Conservation (phyloP, 2,888 invertebrate species). For the Pyrgus malvae region DNA sequence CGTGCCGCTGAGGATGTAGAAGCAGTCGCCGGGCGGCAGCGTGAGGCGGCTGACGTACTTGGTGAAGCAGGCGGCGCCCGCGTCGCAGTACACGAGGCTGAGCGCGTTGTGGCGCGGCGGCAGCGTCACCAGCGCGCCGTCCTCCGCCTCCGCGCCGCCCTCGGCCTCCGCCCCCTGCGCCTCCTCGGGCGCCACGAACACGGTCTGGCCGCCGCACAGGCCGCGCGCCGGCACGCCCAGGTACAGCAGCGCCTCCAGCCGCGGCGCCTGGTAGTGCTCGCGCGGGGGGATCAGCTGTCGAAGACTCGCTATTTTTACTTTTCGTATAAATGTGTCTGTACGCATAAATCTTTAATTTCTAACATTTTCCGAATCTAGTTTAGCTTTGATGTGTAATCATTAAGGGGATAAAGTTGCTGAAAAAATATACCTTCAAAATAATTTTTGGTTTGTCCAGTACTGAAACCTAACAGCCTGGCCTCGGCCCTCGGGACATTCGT, state of each 20-base stretch:
- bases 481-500: no score
- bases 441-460: no score
- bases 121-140: slow-evolving; percentile 79
- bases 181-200: slow-evolving; percentile 65
- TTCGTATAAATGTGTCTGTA: background rate
- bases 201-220: slow-evolving; percentile 50
- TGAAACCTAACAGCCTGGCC: no score
- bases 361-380: no score
- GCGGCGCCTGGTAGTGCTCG: slow-evolving; percentile 50
- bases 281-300: slow-evolving; percentile 69
- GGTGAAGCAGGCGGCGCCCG: slow-evolving; percentile 72
- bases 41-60: slow-evolving; percentile 66
- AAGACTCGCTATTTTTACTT: background rate
- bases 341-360: no score
- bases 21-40: slow-evolving; percentile 42
- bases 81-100: slow-evolving; percentile 83
- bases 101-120: slow-evolving; percentile 85
- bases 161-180: slow-evolving; percentile 24
- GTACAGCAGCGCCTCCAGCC: slow-evolving; percentile 59
- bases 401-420: no score
- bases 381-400: no score
- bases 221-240: slow-evolving; percentile 49
- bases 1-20: slow-evolving; percentile 63
- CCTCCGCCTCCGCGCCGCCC: slow-evolving; percentile 31
- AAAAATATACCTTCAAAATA: no score